A percentile compares a stretch with the other conserved stretches of the same genome.
Conservation (phyloP, 2,113 vertebrate genomes). For the Lasiurus cinereus region DNA sequence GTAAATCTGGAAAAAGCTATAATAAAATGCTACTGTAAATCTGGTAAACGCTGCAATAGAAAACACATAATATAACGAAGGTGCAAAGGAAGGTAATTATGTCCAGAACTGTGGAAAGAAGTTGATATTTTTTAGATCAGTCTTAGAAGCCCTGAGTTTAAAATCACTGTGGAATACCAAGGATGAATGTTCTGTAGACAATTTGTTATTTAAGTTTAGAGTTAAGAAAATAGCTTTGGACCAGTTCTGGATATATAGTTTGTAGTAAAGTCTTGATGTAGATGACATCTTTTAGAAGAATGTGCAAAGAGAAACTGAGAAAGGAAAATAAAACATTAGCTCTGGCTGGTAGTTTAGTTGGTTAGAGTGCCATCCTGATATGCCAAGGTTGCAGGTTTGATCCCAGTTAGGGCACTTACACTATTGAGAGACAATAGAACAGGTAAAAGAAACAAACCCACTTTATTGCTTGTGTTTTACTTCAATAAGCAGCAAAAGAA, state of each 20-base stretch:
- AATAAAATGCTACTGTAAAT: slow-evolving; percentile 12
- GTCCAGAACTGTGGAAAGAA: neutral
- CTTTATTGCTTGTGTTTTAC: neutral
- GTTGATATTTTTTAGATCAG: neutral
- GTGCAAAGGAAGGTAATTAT: neutral
- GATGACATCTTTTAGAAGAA: neutral
- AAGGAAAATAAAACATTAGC: neutral
- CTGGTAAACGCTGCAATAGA: neutral
- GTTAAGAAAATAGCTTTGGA: neutral
- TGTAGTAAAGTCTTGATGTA: neutral
- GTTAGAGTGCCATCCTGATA: too few relatives aligned
- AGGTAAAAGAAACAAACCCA: neutral
- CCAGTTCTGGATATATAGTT: neutral
- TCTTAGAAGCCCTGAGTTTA: neutral
- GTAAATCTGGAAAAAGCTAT: slow-evolving; percentile 1
- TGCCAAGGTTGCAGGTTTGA: too few relatives aligned
- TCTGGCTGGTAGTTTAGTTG: too few relatives aligned
- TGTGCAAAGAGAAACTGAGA: neutral
- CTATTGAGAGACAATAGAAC: slow-evolving; percentile 23
- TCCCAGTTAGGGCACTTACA: too few relatives aligned
- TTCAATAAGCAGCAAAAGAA: slow-evolving; percentile 56
- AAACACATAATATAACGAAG: neutral
- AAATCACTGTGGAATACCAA: neutral
- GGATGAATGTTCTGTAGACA: neutral
- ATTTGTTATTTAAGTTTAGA: neutral